Evolutionary conservation across 2,888 invertebrate genomes (phyloP).

Genomic region (Cephus pygmeus): DNA sequence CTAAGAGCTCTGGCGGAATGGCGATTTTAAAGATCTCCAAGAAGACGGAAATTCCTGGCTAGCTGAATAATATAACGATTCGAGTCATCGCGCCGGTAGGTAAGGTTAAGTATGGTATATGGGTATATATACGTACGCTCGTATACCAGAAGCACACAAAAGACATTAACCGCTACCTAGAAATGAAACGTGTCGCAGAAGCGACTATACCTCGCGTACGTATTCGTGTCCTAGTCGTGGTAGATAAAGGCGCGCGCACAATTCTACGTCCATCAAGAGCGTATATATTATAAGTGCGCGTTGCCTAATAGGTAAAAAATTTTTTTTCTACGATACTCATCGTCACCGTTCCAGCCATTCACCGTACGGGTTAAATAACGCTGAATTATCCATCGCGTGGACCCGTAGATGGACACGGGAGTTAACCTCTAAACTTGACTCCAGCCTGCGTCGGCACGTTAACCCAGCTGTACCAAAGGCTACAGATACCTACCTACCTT

Average conservation of each 20-base stretch:
- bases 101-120: background rate
- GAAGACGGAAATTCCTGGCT: background rate
- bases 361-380: slow-evolving; percentile 48
- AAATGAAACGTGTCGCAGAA: background rate
- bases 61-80: background rate
- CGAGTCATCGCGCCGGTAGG: background rate
- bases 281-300: background rate
- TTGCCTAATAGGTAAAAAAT: background rate
- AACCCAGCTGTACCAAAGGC: background rate
- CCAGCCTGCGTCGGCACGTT: slow-evolving; percentile 12
- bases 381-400: slow-evolving; percentile 53
- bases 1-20: background rate
- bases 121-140: background rate
- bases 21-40: slow-evolving; percentile 5
- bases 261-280: background rate
- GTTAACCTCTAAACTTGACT: slow-evolving; percentile 43
- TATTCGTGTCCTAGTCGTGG: background rate
- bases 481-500: background rate
- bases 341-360: slow-evolving; percentile 34
- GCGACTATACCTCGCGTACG: background rate
- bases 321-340: slow-evolving; percentile 30
- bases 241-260: background rate
- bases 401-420: slow-evolving; percentile 51
- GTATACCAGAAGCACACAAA: background rate
- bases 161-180: slow-evolving; percentile 6